Percentiles rank a stretch among this genome's conserved stretches.
Evolutionary conservation across 64 coral and sea anemone genomes (phyloP).

Genomic region (Stylophora pistillata): DNA sequence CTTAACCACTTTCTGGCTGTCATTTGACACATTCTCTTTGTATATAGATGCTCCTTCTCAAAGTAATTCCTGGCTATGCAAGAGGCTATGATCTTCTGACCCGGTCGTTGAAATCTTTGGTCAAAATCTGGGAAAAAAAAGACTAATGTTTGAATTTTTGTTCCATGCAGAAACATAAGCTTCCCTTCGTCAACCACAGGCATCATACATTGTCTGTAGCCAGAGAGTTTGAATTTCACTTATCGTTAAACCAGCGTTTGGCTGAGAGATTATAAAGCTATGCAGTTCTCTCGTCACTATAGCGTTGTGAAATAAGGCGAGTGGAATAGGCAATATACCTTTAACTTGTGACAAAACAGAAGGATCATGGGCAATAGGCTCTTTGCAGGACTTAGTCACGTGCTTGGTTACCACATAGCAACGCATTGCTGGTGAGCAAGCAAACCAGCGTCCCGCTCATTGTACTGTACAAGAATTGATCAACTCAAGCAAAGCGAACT

Average conservation of each 20-base stretch:
- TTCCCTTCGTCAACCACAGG: not conserved
- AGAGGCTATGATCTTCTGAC: not conserved
- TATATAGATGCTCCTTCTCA: not conserved
- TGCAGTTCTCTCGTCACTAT: conserved; percentile 51
- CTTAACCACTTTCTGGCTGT: not conserved
- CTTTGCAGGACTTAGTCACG: no score
- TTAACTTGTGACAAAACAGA: conserved; percentile 34
- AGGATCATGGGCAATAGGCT: conserved; percentile 41
- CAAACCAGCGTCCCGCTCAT: no score
- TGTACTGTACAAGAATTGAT: no score
- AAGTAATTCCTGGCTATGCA: not conserved
- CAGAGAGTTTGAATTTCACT: conserved; percentile 46
- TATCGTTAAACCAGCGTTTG: conserved; percentile 53
- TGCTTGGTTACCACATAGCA: no score
- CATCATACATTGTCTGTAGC: conserved; percentile 4
- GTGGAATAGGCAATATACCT: conserved; percentile 22
- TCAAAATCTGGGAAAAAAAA: not conserved
- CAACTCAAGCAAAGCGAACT: no score
- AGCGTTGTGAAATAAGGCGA: conserved; percentile 61
- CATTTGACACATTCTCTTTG: not conserved
- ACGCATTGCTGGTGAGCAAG: no score
- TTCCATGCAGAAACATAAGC: not conserved
- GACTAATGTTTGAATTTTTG: not conserved
- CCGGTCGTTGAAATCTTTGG: not conserved
- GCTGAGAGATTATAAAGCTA: conserved; percentile 52